phyloP scores from a whole-genome alignment of 2,113 vertebrate genomes.

The Agapornis roseicollis region DNA sequence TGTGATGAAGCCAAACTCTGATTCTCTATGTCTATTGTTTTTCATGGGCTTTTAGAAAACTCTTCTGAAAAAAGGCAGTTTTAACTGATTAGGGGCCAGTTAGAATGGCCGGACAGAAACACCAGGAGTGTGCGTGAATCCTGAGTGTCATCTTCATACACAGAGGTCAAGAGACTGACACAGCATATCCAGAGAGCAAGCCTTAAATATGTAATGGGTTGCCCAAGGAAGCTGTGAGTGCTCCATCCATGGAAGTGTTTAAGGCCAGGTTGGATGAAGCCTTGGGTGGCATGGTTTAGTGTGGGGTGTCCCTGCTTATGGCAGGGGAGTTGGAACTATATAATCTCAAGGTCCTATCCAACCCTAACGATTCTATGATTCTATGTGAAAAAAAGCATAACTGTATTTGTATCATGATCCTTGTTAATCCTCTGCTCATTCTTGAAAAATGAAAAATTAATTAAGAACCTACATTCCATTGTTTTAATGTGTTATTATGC shows the following conservation, averaged over 20 bases:
- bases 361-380: too few species aligned
- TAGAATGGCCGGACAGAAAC: neutral
- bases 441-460: neutral
- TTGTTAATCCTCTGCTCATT: neutral
- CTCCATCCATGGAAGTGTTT: too few species aligned
- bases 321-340: too few species aligned
- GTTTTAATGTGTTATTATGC: neutral
- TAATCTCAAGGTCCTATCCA: too few species aligned
- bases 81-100: neutral
- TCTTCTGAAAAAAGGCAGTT: neutral
- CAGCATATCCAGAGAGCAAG: neutral
- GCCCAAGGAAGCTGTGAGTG: too few species aligned
- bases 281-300: too few species aligned
- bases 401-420: neutral
- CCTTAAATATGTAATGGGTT: neutral
- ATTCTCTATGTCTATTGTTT: conserved; percentile 7
- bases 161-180: neutral
- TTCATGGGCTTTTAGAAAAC: neutral
- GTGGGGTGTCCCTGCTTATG: too few species aligned
- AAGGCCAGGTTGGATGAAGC: too few species aligned
- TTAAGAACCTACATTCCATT: neutral
- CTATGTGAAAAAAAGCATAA: neutral
- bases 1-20: neutral
- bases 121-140: neutral
- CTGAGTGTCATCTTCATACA: neutral